phyloP scores from a whole-genome alignment of 2,888 invertebrate species.

The Drosophila tanythrix region DNA sequence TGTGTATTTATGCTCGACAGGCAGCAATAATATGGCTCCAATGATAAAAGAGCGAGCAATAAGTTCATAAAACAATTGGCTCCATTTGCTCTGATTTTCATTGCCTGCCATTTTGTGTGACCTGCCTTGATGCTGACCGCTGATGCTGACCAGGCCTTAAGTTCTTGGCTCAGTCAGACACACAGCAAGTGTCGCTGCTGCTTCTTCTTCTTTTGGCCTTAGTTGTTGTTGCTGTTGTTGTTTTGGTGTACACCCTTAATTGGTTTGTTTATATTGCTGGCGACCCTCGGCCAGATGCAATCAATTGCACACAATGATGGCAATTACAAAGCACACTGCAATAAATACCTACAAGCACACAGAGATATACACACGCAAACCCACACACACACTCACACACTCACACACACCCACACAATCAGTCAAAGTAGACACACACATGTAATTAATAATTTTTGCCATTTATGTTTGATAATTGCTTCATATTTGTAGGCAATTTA shows the following conservation, averaged over 20 bases:
- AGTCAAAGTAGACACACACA: conserved; percentile 6
- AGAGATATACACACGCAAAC: not conserved
- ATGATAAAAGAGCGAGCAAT: conserved; percentile 67
- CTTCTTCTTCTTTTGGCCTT: conserved; percentile 10
- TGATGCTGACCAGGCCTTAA: conserved; percentile 38
- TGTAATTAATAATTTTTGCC: conserved; percentile 74
- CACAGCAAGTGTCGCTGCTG: conserved; percentile 25
- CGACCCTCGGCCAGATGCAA: conserved; percentile 73
- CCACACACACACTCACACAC: conserved; percentile 8
- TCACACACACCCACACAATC: conserved; percentile 11
- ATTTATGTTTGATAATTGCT: conserved; percentile 75
- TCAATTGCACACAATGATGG: conserved; percentile 76
- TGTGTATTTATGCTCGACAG: not conserved
- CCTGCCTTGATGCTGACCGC: conserved; percentile 46
- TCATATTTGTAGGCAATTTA: conserved; percentile 76
- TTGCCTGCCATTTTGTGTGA: conserved; percentile 75
- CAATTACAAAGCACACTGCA: conserved; percentile 61
- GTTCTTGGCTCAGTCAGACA: conserved; percentile 25
- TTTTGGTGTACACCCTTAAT: conserved; percentile 67
- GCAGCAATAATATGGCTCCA: conserved; percentile 12
- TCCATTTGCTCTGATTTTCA: conserved; percentile 78
- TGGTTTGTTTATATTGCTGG: conserved; percentile 75
- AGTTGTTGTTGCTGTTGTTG: conserved; percentile 29
- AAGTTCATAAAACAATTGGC: conserved; percentile 81
- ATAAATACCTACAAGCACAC: conserved; percentile 1